Conservation (phyloP, 2,797 vertebrate genomes). For the Crax fasciolata region DNA sequence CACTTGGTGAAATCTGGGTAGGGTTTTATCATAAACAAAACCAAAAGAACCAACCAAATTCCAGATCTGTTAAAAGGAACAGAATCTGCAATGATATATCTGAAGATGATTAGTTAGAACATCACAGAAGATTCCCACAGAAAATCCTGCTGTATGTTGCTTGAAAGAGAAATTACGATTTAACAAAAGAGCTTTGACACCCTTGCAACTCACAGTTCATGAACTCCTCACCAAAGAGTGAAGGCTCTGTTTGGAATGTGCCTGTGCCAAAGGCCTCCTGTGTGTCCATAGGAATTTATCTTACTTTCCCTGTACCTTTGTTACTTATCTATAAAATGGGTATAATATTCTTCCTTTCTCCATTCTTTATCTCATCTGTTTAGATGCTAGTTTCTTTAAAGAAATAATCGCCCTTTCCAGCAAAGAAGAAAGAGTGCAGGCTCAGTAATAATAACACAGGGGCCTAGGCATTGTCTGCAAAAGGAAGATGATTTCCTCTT, state of each 20-base stretch:
- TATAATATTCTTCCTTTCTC: slow-evolving; percentile 37
- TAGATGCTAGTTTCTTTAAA: slow-evolving; percentile 57
- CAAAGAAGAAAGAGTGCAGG: slow-evolving; percentile 22
- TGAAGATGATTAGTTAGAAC: not conserved
- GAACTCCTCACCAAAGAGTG: slow-evolving; percentile 15
- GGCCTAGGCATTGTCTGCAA: slow-evolving; percentile 28
- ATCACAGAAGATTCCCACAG: not conserved
- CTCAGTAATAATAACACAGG: slow-evolving; percentile 34
- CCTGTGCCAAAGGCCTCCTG: slow-evolving; percentile 31
- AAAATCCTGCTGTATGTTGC: slow-evolving; percentile 16
- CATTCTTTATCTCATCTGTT: slow-evolving; percentile 42
- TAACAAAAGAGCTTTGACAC: slow-evolving; percentile 28
- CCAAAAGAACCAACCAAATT: not conserved
- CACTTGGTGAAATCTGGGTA: not conserved
- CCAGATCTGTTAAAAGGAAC: not conserved
- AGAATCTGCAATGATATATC: not conserved
- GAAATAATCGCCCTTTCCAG: slow-evolving; percentile 42
- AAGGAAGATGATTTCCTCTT: slow-evolving; percentile 51
- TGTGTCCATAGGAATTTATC: slow-evolving; percentile 16
- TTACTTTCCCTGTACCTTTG: slow-evolving; percentile 33
- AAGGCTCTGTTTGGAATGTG: slow-evolving; percentile 37
- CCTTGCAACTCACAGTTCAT: slow-evolving; percentile 30
- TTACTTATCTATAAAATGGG: slow-evolving; percentile 42
- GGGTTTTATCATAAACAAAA: not conserved
- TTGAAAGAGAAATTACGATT: slow-evolving; percentile 39